Evolutionary conservation across 2,797 vertebrate genomes (phyloP), one percentile per base, ranked within the genome.

Genomic region (Danio jaintianensis): DNA sequence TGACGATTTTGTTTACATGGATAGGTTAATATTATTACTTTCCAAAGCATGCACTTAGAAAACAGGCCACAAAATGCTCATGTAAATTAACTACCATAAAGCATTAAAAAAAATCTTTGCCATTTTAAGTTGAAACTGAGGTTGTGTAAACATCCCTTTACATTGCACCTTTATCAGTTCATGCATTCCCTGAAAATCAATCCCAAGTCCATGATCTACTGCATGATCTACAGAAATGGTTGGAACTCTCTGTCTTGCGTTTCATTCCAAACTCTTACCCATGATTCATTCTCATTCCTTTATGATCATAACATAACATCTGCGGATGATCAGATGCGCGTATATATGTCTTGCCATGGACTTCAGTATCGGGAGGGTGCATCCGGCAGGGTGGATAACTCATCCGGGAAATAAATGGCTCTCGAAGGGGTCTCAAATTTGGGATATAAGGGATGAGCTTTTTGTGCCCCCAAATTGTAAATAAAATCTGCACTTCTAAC

Each of bases 401-500:
- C 90, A 88, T 64, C 82, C 75, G 76, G 68, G 86, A 89, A 87
- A 89, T 89, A 88, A 89, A 87, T 88, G 89, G 85, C 85, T 90
- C 88, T 88, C 89, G 90, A 84, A 70, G 20, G 87, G 89, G 86
- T 52, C 84, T 88, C 87, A 86, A 58, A 59, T 87, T 79, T 82
- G 66, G 74, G 76, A 69, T 83, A 72, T 82, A 82, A 82, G 59
- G 13, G 43, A 70, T 63, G 77, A 56, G 47, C 45, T 40, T 47
- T n/a, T n/a, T 45, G 66, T 83, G 71, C 58, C 58, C 36, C 55
- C 55, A 83, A 38, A 52, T 58, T 6, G 70, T n/a, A 45, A n/a
- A 53, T 47, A 47, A 29, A 56, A 58, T 11, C 42, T 72, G 53
- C 18, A 43, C 68, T 55, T 58, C 48, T 71, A 53, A 70, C 56